Evolutionary conservation across 2,113 vertebrate species (phyloP).

Genomic region (Tenrec ecaudatus): DNA sequence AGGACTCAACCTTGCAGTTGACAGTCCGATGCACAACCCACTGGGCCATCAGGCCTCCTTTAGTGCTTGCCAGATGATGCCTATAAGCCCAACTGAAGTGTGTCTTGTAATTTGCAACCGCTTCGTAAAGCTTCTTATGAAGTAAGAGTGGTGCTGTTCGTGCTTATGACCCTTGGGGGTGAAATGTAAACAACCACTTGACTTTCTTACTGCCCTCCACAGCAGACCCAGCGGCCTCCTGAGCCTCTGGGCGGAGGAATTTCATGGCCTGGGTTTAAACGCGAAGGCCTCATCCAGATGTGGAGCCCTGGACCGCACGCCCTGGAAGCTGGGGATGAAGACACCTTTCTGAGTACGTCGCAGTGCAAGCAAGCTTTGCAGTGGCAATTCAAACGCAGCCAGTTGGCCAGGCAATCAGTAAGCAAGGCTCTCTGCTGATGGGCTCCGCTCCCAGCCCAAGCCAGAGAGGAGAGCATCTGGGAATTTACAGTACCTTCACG

Average conservation of each 20-base stretch:
- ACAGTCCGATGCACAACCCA: too few relatives aligned
- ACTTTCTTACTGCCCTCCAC: not conserved
- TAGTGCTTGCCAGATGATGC: not conserved
- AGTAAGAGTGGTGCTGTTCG: not conserved
- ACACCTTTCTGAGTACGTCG: fast-evolving
- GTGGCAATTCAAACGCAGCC: conserved; percentile 7
- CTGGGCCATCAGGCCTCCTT: too few relatives aligned
- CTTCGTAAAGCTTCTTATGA: not conserved
- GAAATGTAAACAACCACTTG: not conserved
- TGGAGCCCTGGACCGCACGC: not conserved
- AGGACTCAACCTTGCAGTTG: too few relatives aligned
- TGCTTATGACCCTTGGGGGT: not conserved
- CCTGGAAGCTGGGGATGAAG: not conserved
- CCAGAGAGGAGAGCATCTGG: conserved; percentile 52
- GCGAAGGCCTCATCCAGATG: not conserved
- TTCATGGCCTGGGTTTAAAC: too few relatives aligned
- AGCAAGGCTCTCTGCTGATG: not conserved
- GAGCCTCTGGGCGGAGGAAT: too few relatives aligned
- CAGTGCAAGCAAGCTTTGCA: not conserved
- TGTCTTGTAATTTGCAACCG: not conserved
- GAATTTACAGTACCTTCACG: conserved; percentile 48
- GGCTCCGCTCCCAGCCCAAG: conserved; percentile 42
- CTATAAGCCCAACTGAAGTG: not conserved
- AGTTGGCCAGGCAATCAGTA: conserved; percentile 8
- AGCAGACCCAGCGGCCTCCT: too few relatives aligned